Evolutionary conservation across 2,797 vertebrate genomes (phyloP), one percentile per base, ranked within the genome.

Genomic region (Propithecus perrieri): DNA sequence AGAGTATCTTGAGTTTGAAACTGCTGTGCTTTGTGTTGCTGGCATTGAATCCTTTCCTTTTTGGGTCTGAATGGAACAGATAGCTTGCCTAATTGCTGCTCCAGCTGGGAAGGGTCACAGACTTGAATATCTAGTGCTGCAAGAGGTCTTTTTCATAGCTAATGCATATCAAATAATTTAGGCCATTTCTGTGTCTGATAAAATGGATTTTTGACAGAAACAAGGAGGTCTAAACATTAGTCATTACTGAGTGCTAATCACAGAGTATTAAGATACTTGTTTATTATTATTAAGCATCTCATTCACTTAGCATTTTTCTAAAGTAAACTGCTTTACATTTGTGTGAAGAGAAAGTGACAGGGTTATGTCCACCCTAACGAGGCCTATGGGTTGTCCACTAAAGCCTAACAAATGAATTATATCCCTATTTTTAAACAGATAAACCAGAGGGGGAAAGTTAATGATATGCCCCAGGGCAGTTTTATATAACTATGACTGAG

Each of bases 81-180:
- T 94, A 85, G 72, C 93, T 85, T 0, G 7, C 46, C 86, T 98
- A 97, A 98, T 97, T 97, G 96, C 96, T 96, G 95, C 96, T 88
- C 61, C 63, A 85, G 92, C 91, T 91, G 43, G 9, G 84, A 78
- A 83, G 95, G 97, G 98, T 97, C 97, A 96, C 53, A 18, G 91
- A 85, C 89, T 93, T 95, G 96, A 97, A 96, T 94, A 90, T 85
- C 76, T 79, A 57, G 72, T 93, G 72, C 89, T 55, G 67, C 9
- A 55, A 74, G 91, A 98, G 96, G 96, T 97, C 94, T 95, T 97
- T 96, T 88, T 91, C 67, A 88, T 91, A 95, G 95, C 85, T 97
- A 97, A 97, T 97, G 97, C 92, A 94, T 95, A 96, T 96, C 95
- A 97, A 97, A 96, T 96, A 96, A 98, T 97, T 92, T 92, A 92